Base-by-base conservation (phyloP, 1,140 invertebrate species). In the Hormaphis cornu region DNA sequence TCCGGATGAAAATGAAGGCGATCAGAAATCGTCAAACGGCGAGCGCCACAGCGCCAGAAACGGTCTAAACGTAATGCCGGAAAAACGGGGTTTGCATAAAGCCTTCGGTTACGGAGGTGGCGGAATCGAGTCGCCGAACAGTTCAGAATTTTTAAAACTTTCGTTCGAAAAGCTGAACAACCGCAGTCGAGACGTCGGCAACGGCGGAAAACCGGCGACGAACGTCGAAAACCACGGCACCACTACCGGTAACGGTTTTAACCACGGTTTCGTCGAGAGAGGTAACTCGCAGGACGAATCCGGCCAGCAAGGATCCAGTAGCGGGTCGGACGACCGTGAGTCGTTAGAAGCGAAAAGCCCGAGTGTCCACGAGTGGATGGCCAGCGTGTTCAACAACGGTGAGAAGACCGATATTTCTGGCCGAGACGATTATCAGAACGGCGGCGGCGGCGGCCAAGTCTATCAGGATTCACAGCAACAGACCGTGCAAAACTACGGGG, bases 71-170 rank as follows among this genome's bases (percentile, higher is more conserved):
- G n/a, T n/a, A n/a, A n/a, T n/a, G n/a, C n/a, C n/a, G 73, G 83
- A 85, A 61, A 87, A 87, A 74, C 81, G 86, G 71, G 85, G 85
- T 18, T 77, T 86, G 28, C 81, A 81, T 42, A 81, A 83, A 35
- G 80, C 75, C 59, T 77, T 72, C 0, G 56, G 66, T 3, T 72
- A 70, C 56, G 71, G 71, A 6, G 9, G 9, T 6, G 52, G 53
- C 50, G 6, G 40, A 33, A 8, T 59, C 37, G 2, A n/a, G n/a
- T 33, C 61, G 12, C 61, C 40, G 9, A 42, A 50, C 6, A 28
- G 7, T 33, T 18, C 59, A 1, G 22, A 54, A 24, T 59, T 54
- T 33, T 22, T 33, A 14, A 37, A 18, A n/a, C 24, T 24, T 54
- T n/a, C 52, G 30, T 66, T 50, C 33, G 18, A 12, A 0, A 20